phyloP scores from a whole-genome alignment of 2,797 vertebrate species.

The Danio tinwini region DNA sequence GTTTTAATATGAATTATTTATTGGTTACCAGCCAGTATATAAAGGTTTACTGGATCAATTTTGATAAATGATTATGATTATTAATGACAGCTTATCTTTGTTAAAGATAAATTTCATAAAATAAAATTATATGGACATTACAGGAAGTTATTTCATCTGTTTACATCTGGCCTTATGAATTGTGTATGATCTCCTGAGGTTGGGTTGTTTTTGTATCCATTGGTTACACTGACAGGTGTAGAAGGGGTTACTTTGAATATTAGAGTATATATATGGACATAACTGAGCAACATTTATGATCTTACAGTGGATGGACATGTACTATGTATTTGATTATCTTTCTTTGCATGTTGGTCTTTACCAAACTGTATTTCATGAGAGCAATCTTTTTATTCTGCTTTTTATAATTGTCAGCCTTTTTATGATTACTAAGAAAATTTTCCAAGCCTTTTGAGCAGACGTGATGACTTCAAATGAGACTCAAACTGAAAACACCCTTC shows the following conservation, averaged over 20 bases:
- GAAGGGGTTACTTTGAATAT: background rate
- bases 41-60: no score
- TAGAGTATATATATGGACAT: background rate
- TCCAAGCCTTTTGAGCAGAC: background rate
- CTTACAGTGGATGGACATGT: background rate
- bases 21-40: no score
- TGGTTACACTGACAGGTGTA: background rate
- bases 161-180: no score
- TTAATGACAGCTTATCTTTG: no score
- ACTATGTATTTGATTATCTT: background rate
- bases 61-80: no score
- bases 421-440: background rate
- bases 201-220: background rate
- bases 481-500: slow-evolving; percentile 13
- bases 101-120: no score
- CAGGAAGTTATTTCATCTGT: no score
- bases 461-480: slow-evolving; percentile 25
- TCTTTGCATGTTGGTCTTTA: background rate
- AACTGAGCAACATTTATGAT: background rate
- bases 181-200: background rate
- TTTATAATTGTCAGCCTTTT: background rate
- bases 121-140: background rate
- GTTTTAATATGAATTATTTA: no score
- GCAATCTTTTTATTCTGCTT: background rate
- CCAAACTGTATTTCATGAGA: background rate